Conservation (phyloP, 2,113 vertebrate genomes). For the Pseudonaja textilis region DNA sequence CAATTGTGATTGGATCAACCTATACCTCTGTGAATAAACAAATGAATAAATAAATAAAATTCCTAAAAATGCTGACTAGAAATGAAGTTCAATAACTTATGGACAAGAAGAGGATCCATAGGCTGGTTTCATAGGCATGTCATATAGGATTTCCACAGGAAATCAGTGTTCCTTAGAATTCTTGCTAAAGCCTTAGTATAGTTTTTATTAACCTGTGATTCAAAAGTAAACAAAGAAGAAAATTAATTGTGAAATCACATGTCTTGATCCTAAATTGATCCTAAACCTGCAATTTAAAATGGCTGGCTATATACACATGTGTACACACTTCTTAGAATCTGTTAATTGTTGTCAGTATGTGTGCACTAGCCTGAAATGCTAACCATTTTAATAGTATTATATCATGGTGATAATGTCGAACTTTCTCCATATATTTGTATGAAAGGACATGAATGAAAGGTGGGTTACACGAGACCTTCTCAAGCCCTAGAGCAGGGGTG, state of each 20-base stretch:
- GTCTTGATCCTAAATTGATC: background rate
- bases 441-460: background rate
- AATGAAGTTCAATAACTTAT: background rate
- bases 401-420: background rate
- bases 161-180: background rate
- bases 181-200: background rate
- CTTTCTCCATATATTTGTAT: background rate
- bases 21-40: background rate
- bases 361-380: background rate
- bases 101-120: background rate
- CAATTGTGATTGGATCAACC: background rate
- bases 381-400: background rate
- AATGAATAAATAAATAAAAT: background rate
- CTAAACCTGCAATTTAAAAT: slow-evolving; percentile 8
- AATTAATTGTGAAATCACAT: background rate
- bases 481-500: background rate
- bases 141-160: background rate
- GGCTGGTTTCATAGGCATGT: background rate
- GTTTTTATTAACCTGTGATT: background rate
- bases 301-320: background rate
- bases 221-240: background rate
- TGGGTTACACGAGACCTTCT: background rate
- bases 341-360: background rate
- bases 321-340: background rate
- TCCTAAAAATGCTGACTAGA: background rate